Percentiles rank a stretch among this genome's conserved stretches.
Conservation (phyloP, 2,888 invertebrate species). For the Boloria selene region DNA sequence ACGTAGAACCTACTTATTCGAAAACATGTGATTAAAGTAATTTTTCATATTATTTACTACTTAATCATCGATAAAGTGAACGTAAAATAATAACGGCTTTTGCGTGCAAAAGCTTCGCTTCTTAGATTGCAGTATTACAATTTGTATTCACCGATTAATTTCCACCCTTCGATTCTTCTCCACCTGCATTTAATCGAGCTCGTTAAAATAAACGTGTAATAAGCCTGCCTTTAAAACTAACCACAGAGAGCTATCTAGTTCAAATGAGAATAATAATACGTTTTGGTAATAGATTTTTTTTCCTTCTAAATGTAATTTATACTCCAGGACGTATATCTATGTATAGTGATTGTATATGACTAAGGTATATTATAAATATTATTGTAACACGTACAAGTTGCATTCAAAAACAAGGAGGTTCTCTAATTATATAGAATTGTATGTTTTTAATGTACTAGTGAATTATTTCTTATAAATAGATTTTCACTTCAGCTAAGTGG, state of each 20-base stretch:
- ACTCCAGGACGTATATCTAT: not conserved
- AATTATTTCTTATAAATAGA: too few species aligned
- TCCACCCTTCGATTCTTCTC: constrained; percentile 39
- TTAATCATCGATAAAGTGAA: constrained; percentile 27
- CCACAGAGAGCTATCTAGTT: constrained; percentile 10
- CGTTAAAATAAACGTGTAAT: constrained; percentile 40
- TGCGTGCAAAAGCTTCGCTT: constrained; percentile 36
- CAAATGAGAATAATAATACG: constrained; percentile 12
- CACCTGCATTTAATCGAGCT: constrained; percentile 37
- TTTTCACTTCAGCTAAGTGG: not conserved
- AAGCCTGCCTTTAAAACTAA: constrained; percentile 13
- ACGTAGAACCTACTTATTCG: too few species aligned
- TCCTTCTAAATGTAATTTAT: not conserved
- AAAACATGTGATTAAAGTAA: not conserved
- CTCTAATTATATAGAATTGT: too few species aligned
- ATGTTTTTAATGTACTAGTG: too few species aligned
- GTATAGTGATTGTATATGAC: not conserved
- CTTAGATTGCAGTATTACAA: constrained; percentile 45
- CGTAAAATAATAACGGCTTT: constrained; percentile 46
- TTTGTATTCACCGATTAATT: constrained; percentile 44
- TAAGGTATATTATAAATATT: too few species aligned
- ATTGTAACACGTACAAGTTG: too few species aligned
- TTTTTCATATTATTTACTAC: constrained; percentile 4
- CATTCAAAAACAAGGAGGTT: too few species aligned
- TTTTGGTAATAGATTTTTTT: constrained; percentile 12